Percentiles rank a stretch among this genome's conserved stretches.
Evolutionary conservation across 1,140 invertebrate genomes (phyloP).

Genomic region (Ruditapes philippinarum): DNA sequence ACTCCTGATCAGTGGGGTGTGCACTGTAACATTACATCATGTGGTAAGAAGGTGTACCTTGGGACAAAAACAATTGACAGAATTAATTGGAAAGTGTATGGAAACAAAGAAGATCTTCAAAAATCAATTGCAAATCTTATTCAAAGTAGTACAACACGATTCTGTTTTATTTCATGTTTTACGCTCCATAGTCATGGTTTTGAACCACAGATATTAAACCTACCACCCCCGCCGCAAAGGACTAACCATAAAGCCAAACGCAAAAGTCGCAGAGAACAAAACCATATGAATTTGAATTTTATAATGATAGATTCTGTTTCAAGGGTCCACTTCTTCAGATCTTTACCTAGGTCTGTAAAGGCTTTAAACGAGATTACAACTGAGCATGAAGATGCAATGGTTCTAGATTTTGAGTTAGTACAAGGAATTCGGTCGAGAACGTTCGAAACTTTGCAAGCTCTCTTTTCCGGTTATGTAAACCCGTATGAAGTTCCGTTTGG

Average conservation of each 20-base stretch:
- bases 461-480: conserved; percentile 78
- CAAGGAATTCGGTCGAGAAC: conserved; percentile 84
- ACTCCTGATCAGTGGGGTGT: not conserved
- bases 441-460: conserved; percentile 80
- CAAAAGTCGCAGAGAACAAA: not conserved
- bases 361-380: conserved; percentile 63
- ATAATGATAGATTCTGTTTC: conserved; percentile 85
- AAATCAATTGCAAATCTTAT: not conserved
- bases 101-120: not conserved
- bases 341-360: conserved; percentile 79
- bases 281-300: conserved; percentile 81
- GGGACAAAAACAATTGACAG: not conserved
- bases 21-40: conserved; percentile 1
- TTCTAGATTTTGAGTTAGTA: conserved; percentile 83
- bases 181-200: not conserved
- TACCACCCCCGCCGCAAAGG: conserved; percentile 66
- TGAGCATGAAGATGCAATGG: conserved; percentile 4
- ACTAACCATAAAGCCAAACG: not conserved
- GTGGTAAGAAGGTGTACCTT: not conserved
- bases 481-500: conserved; percentile 80
- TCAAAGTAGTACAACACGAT: not conserved
- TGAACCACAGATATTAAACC: conserved; percentile 72
- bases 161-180: conserved; percentile 14
- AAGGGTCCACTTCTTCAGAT: conserved; percentile 83
- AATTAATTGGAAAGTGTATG: not conserved